These are phyloP conservation scores for Tetrapedia diversipes DNA, from an alignment of 2,888 invertebrate genomes.

Conservation along the genomic window DNA sequence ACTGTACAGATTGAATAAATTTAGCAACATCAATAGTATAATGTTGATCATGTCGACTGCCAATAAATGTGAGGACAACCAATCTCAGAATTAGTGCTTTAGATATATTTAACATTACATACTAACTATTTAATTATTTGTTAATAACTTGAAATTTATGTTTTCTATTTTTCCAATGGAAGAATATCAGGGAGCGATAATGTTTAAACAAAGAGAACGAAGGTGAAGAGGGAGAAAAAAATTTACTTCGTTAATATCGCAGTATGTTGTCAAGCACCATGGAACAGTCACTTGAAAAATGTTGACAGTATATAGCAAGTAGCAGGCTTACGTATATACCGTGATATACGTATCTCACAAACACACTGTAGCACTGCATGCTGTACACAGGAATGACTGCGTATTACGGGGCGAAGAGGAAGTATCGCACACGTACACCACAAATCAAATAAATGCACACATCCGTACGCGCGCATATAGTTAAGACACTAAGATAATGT, in stretches of 20 bases:
- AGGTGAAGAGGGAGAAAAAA: slow-evolving; percentile 9
- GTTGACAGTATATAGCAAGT: slow-evolving; percentile 65
- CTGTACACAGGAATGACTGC: slow-evolving; percentile 46
- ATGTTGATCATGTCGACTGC: slow-evolving; percentile 60
- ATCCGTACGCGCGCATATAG: slow-evolving; percentile 61
- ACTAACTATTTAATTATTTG: slow-evolving; percentile 41
- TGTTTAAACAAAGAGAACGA: slow-evolving; percentile 15
- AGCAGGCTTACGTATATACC: slow-evolving; percentile 58
- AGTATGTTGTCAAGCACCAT: slow-evolving; percentile 64
- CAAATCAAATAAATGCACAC: slow-evolving; percentile 68
- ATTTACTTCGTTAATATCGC: slow-evolving; percentile 60
- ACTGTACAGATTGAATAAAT: slow-evolving; percentile 53
- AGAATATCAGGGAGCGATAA: neutral
- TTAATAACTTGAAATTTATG: slow-evolving; percentile 23
- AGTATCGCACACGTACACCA: slow-evolving; percentile 52
- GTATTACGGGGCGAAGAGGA: slow-evolving; percentile 63
- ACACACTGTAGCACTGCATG: slow-evolving; percentile 55
- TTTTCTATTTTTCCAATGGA: neutral
- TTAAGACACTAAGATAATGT: slow-evolving; percentile 71
- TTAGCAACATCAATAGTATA: slow-evolving; percentile 61
- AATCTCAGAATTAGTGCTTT: slow-evolving; percentile 52
- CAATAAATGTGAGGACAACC: slow-evolving; percentile 61
- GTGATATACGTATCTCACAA: slow-evolving; percentile 58
- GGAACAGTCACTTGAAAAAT: slow-evolving; percentile 64
- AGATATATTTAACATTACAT: slow-evolving; percentile 22